Conservation (phyloP, 92 coral and sea anemone species). For the Palythoa caribaeorum region DNA sequence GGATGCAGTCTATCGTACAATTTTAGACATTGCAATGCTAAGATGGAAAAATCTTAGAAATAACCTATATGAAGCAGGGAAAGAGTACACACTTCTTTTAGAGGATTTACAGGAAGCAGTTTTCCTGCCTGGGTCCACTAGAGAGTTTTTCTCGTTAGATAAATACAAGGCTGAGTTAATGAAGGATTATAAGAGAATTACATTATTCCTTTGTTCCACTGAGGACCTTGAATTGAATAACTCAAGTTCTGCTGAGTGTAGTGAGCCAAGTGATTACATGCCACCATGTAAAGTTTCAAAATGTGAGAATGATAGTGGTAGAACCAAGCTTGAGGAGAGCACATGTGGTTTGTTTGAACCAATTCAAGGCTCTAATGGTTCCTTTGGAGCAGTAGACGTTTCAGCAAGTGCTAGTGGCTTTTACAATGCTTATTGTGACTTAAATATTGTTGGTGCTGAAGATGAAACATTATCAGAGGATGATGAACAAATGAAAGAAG, state of each 20-base stretch:
- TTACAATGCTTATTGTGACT: background rate
- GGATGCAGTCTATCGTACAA: background rate
- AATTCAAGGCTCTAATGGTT: background rate
- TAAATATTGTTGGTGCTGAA: background rate
- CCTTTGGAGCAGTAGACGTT: background rate
- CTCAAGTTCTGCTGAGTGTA: background rate
- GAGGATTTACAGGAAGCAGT: conserved; percentile 19
- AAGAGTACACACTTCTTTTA: background rate
- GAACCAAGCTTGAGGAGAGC: background rate
- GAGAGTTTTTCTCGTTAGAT: background rate
- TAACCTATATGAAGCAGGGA: conserved; percentile 19
- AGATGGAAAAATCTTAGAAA: background rate
- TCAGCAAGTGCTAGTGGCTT: conserved; percentile 5
- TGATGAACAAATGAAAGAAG: background rate
- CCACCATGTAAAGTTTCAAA: background rate
- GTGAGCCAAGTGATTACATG: background rate
- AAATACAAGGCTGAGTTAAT: background rate
- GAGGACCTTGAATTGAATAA: background rate
- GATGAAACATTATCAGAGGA: conserved; percentile 8
- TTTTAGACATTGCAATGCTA: background rate
- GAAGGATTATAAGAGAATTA: background rate
- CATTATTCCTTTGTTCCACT: background rate
- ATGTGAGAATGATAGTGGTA: background rate
- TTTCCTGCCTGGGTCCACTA: conserved; percentile 21
- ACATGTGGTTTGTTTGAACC: background rate